A percentile compares a stretch with the other conserved stretches of the same genome.
Evolutionary conservation across 1,140 invertebrate genomes (phyloP).

Genomic region (Drosophila kepulauana): DNA sequence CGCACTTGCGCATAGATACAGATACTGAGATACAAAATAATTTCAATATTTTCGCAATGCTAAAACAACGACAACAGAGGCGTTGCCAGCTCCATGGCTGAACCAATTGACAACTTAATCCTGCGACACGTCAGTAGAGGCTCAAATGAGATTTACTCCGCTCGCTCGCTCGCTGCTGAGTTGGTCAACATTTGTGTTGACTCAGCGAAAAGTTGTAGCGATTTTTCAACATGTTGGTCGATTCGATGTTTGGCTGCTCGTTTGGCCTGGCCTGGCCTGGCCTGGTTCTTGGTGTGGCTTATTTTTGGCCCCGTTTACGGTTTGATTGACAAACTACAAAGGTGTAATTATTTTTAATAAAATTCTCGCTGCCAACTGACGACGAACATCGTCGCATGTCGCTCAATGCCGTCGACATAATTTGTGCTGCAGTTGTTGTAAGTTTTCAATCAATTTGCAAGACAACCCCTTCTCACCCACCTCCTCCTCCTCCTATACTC

Average conservation of each 20-base stretch:
- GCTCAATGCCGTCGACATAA: constrained; percentile 39
- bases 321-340: constrained; percentile 83
- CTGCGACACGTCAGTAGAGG: constrained; percentile 80
- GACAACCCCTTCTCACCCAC: constrained; percentile 15
- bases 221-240: constrained; percentile 43
- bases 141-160: constrained; percentile 80
- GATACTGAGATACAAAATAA: constrained; percentile 47
- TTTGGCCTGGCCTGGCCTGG: constrained; percentile 5
- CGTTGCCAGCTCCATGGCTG: constrained; percentile 28
- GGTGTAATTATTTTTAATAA: constrained; percentile 84
- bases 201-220: constrained; percentile 55
- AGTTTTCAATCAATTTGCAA: constrained; percentile 78
- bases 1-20: neutral
- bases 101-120: constrained; percentile 81
- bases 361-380: constrained; percentile 51
- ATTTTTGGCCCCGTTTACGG: constrained; percentile 52
- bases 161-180: constrained; percentile 25
- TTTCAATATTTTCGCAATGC: constrained; percentile 78
- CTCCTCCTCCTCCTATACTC: neutral
- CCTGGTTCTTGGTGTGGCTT: constrained; percentile 42
- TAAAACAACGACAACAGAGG: constrained; percentile 40
- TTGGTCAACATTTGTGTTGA: constrained; percentile 38
- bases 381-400: constrained; percentile 33
- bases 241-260: constrained; percentile 17
- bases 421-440: constrained; percentile 59